phyloP scores from a whole-genome alignment of 1,140 invertebrate species.

The Ridgeia piscesae region DNA sequence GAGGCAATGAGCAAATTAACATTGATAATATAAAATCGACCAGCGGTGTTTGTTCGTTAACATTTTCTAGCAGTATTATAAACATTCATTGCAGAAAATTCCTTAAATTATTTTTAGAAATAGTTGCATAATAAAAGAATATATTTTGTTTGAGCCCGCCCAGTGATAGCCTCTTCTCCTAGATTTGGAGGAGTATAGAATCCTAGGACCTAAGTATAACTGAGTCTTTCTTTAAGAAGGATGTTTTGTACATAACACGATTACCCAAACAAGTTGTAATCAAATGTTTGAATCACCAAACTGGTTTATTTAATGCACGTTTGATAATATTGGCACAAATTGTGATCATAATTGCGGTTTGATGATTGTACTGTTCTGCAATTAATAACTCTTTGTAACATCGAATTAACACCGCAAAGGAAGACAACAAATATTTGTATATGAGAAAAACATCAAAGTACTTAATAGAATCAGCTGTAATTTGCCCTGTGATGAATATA shows the following conservation, averaged over 20 bases:
- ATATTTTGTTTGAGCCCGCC: no score
- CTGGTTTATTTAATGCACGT: background rate
- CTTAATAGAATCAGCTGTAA: background rate
- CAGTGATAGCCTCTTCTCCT: no score
- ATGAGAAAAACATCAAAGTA: background rate
- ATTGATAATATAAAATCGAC: no score
- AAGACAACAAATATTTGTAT: background rate
- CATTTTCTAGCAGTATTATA: background rate
- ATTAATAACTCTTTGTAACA: background rate
- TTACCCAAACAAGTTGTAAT: background rate
- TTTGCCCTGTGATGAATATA: background rate
- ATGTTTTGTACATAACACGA: background rate
- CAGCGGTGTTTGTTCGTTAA: background rate
- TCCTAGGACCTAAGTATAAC: background rate
- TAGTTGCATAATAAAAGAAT: no score
- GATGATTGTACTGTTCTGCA: background rate
- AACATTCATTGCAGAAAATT: background rate
- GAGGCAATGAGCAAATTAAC: no score
- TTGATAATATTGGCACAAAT: background rate
- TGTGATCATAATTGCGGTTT: background rate
- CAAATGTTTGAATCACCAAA: background rate
- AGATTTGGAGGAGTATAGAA: background rate
- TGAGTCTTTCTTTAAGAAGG: background rate
- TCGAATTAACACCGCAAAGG: background rate
- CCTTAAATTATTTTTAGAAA: background rate